Base-by-base conservation (phyloP, 2,113 vertebrate genomes). In the Boleophthalmus pectinirostris region DNA sequence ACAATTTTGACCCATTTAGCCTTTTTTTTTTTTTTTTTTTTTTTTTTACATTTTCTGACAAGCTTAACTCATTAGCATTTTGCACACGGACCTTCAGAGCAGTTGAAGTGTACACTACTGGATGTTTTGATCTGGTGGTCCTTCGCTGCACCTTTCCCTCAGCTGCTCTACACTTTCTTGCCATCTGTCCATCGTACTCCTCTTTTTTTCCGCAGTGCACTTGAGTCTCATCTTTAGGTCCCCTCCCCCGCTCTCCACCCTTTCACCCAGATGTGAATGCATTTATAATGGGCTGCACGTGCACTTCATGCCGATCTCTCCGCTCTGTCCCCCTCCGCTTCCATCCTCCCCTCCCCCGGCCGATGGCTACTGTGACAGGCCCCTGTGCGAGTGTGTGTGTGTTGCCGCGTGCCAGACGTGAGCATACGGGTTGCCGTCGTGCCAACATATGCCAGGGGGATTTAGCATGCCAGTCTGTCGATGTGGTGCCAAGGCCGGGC, bases 261-360 rank as follows among this genome's bases (percentile, higher is more conserved):
- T 81, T 83, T 85, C 86, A 90, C 84, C 91, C 91, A 93, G 91
- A 94, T 93, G 92, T 92, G 90, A 88, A 87, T 86, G 91, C 88
- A 92, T 93, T 88, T 87, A 90, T 91, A 93, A 93, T 93, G 85
- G 88, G 82, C 76, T 89, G 85, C 87, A 92, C 75, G 86, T 92
- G 90, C 82, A 80, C 74, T 76, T 83, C 84, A 90, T 88, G 82
- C 85, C 85, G 86, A 87, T 90, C 77, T 68, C 77, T 72, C 66
- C 77, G 25, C 60, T 45, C 57, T 78, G 66, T 69, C 49, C 51
- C 47, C 79, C 49, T 20, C 49, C 49, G 2, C 29, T 29, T 58
- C 56, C 74, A 66, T 71, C 82, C 67, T 43, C 80, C 86, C 74
- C 68, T 74, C 82, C 67, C 46, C 80, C 86, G 25, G 58, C 58